Base-by-base conservation (phyloP, 2,113 vertebrate genomes). In the Delphinapterus leucas region DNA sequence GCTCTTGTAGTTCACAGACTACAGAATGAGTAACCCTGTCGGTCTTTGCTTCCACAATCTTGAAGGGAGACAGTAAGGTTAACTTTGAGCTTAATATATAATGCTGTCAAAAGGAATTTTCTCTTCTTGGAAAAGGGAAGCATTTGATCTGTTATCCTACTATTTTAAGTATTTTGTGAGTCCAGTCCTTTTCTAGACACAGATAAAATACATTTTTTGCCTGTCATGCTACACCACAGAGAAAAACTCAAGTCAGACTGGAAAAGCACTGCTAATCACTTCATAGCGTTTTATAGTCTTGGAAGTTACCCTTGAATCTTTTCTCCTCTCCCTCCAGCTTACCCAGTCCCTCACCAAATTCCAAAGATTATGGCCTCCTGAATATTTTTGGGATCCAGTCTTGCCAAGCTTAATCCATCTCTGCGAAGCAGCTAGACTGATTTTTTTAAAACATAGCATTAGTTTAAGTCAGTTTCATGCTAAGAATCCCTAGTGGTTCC, bases 41-140 rank as follows among this genome's bases (percentile, higher is more conserved):
- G 74, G n/a, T 92, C 65, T 74, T 94, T 95, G 84, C 74, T 97
- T 95, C 38, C 55, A 80, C 17, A 41, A 36, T 60, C 77, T 11
- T 83, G 80, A 96, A 83, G 55, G 76, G 88, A 94, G 88, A 95
- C 73, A 92, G 11, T 89, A 92, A 94, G 67, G 67, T 96, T 95
- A 88, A 76, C 95, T 95, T 92, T 89, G 93, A 94, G n/a, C 68
- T 96, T 79, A 61, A 87, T 73, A 86, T 86, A 77, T 82, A 71
- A 82, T 84, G 58, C 87, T 88, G 25, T 93, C 68, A 81, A 93
- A 95, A 80, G 65, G 18, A 90, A 58, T 94, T 93, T 96, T 96
- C 77, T 28, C 25, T 68, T 96, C 36, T 90, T 96, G 65, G 74
- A 79, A 80, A 90, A 94, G 41, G 31, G 81, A 92, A 92, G 26